Evolutionary conservation across 2,888 invertebrate species (phyloP).

Genomic region (Gymnoscelis rufifasciata): DNA sequence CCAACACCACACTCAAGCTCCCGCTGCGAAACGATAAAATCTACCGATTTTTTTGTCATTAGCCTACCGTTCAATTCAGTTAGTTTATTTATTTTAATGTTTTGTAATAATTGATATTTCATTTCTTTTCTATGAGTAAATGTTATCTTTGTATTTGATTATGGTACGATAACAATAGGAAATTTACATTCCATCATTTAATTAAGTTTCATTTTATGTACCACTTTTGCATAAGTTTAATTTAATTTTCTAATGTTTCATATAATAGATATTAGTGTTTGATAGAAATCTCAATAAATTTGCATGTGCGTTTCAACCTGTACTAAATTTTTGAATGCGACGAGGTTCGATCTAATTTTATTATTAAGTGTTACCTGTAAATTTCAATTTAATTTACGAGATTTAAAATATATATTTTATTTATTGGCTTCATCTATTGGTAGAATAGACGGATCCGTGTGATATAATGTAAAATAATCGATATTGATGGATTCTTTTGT

Average conservation of each 20-base stretch:
- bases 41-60: conserved; percentile 1
- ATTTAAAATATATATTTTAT: conserved; percentile 36
- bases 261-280: too few relatives aligned
- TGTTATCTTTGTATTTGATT: too few relatives aligned
- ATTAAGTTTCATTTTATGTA: too few relatives aligned
- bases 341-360: too few relatives aligned
- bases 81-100: background rate
- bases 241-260: too few relatives aligned
- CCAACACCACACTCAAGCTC: conserved; percentile 72
- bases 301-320: too few relatives aligned
- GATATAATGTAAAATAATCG: conserved; percentile 69
- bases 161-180: too few relatives aligned
- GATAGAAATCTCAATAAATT: too few relatives aligned
- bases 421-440: conserved; percentile 48
- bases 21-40: conserved; percentile 64
- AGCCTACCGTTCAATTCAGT: conserved; percentile 8
- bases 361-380: background rate
- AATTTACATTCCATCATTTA: too few relatives aligned
- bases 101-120: background rate
- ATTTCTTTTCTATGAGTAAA: background rate
- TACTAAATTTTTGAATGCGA: too few relatives aligned
- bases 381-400: conserved; percentile 39
- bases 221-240: too few relatives aligned
- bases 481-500: conserved; percentile 47
- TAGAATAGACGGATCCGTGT: conserved; percentile 57